These are phyloP conservation scores for Leptogaster cylindrica DNA, from an alignment of 2,888 invertebrate genomes.

Conservation along the genomic window DNA sequence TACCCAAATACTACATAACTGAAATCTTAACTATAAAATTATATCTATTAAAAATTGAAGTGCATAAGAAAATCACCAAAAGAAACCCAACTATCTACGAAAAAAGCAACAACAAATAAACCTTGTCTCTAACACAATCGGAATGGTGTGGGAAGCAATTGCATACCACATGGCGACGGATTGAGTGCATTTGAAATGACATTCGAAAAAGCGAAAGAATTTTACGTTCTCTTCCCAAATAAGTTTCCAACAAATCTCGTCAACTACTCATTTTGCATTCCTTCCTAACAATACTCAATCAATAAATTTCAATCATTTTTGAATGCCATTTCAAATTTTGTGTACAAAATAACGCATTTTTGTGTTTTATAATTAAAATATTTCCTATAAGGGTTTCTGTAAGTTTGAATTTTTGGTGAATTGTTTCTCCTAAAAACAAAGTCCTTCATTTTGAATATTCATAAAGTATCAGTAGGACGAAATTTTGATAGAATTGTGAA, in stretches of 20 bases:
- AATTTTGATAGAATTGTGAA: slow-evolving; percentile 40
- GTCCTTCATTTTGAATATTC: neutral
- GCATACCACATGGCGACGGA: slow-evolving; percentile 60
- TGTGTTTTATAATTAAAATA: slow-evolving; percentile 6
- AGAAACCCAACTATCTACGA: neutral
- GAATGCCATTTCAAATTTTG: slow-evolving; percentile 43
- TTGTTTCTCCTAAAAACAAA: neutral
- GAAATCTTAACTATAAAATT: too few relatives aligned
- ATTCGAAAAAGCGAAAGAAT: slow-evolving; percentile 26
- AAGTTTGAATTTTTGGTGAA: too few relatives aligned
- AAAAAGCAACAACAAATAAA: slow-evolving; percentile 24
- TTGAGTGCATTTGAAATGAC: slow-evolving; percentile 35
- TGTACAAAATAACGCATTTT: slow-evolving; percentile 56
- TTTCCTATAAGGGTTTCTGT: slow-evolving; percentile 2
- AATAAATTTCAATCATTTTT: neutral
- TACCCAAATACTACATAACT: neutral
- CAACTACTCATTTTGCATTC: neutral
- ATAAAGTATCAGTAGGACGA: too few relatives aligned
- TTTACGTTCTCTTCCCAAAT: too few relatives aligned
- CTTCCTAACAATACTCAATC: neutral
- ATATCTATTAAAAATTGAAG: too few relatives aligned
- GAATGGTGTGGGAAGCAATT: slow-evolving; percentile 65
- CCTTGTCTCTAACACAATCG: slow-evolving; percentile 61
- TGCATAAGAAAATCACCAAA: slow-evolving; percentile 18
- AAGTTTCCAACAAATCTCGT: neutral